Base-by-base conservation (phyloP, 2,113 vertebrate genomes). In the Cyprinodon variegatus region DNA sequence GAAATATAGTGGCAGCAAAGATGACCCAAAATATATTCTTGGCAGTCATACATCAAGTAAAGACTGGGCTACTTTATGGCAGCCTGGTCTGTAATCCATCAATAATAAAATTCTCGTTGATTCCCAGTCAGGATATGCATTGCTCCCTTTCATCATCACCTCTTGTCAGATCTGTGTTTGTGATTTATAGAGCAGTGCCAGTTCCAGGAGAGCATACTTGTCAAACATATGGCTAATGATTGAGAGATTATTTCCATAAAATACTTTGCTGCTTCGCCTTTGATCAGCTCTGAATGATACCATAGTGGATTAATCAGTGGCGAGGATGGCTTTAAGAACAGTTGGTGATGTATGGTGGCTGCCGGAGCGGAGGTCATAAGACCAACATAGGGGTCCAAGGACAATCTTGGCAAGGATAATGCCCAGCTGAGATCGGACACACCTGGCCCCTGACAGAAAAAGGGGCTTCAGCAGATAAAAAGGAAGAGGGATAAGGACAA, bases 171-270 rank as follows among this genome's bases (percentile, higher is more conserved):
- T 77, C 66, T 68, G 72, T 78, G 82, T 88, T 89, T 83, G 59
- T 93, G 93, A 93, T 90, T 92, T 89, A 93, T 92, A 72, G 87
- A 81, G 78, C 75, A 66, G 68, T 77, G 77, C 72, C 78, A 71
- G 82, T 76, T 88, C 85, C 90, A 89, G 84, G 78, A 84, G 90
- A 85, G 84, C 76, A 66, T 59, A 75, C 87, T 91, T 91, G 91
- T 91, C 91, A 91, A 91, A 91, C 91, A 90, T 90, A 89, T 85
- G 91, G 88, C 85, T 91, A 91, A 92, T 89, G 90, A 92, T 86
- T 86, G 89, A 88, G 78, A 90, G 87, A 93, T 90, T 85, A 87
- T 82, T 71, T 70, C 80, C 64, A 75, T 88, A 76, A 91, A 86
- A 87, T 70, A 82, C 87, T 87, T 89, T 92, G 90, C 90, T 86